Evolutionary conservation across 2,888 invertebrate genomes (phyloP), one percentile per base, ranked within the genome.

Genomic region (Ectropis crepuscularia): DNA sequence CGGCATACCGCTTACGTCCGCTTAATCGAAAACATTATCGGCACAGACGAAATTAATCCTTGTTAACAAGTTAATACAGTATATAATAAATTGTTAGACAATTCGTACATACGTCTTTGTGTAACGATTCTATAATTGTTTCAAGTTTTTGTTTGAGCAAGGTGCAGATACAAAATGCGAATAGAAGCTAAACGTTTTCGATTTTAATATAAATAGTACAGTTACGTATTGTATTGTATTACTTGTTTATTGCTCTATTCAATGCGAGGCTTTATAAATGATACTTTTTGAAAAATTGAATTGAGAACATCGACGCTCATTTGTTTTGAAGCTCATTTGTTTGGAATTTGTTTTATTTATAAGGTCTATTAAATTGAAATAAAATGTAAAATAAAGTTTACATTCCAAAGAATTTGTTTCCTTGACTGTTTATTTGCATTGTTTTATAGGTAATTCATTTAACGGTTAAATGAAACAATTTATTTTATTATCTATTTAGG

Each of bases 141-240:
- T 83, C 89, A 78, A 89, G 89, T 92, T 92, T 92, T 92, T 92
- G 85, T 82, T 74, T 72, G 76, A 80, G 86, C 92, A 92, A 91
- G 90, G 92, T 92, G 92, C 90, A 89, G 89, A 87, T 84, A 88
- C 86, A 87, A 85, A 85, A 87, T 82, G 80, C 74, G 79, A 74
- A 78, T 74, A 76, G 78, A 57, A 57, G 46, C 77, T 80, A 80
- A 82, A 81, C 78, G 76, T 75, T 80, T 70, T 68, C 77, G 83
- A 82, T 79, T 80, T 75, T 77, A 78, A 76, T 73, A 77, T 74
- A 77, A 78, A 78, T 80, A 77, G 73, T 68, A 28, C 61, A 43
- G 65, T 61, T 65, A 61, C 50, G 42, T 41, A 58, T 54, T 59
- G 63, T 47, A 59, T 63, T 50, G 54, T 58, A 41, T 63, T 51